phyloP scores from a whole-genome alignment of 2,888 invertebrate genomes.

The Limnephilus auricula region DNA sequence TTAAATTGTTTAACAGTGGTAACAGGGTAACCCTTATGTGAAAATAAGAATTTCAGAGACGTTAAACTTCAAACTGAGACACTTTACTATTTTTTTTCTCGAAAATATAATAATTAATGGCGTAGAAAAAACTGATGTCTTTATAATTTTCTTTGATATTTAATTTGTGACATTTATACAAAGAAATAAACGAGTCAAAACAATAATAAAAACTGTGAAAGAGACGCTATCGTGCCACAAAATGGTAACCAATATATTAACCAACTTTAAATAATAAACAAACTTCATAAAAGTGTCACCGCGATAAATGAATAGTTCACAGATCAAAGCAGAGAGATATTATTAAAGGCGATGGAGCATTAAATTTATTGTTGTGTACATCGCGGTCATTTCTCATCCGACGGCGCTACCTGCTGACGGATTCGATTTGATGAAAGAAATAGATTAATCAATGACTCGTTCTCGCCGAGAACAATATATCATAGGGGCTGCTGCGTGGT shows the following conservation, averaged over 20 bases:
- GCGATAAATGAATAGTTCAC: constrained; percentile 18
- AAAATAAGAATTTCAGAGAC: too few species aligned
- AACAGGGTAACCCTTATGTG: too few species aligned
- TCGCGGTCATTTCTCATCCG: constrained; percentile 38
- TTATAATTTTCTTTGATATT: background rate
- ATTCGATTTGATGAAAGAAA: constrained; percentile 48
- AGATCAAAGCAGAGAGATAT: constrained; percentile 29
- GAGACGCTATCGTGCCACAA: background rate
- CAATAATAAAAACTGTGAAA: background rate
- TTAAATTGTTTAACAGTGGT: too few species aligned
- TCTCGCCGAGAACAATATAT: constrained; percentile 39
- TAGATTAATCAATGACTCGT: constrained; percentile 55
- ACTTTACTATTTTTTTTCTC: background rate
- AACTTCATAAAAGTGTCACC: constrained; percentile 34
- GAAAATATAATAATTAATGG: background rate
- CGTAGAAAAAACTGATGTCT: background rate
- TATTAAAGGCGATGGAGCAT: constrained; percentile 27
- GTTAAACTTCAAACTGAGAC: too few species aligned
- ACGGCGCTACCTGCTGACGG: constrained; percentile 49
- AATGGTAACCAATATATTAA: background rate
- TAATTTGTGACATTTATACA: background rate
- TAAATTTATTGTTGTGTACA: constrained; percentile 44
- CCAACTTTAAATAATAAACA: constrained; percentile 25
- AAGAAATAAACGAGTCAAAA: background rate
- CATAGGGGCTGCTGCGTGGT: constrained; percentile 25